Evolutionary conservation across 2,888 invertebrate genomes (phyloP).

Genomic region (Junonia oenone): DNA sequence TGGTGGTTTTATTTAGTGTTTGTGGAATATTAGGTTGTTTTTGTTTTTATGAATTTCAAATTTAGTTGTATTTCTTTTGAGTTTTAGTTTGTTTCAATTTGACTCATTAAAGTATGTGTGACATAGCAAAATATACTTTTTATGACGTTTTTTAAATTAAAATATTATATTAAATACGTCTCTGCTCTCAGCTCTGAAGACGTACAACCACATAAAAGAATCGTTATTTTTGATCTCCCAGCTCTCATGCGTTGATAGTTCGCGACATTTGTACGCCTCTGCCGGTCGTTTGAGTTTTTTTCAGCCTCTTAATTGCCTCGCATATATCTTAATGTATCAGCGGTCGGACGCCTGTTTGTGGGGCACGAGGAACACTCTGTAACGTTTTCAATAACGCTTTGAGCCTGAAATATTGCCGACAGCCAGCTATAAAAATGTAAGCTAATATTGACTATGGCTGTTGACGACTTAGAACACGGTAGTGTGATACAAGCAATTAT

Average conservation of each 20-base stretch:
- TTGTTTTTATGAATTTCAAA: too few relatives aligned
- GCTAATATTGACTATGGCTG: constrained; percentile 35
- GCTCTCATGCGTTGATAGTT: constrained; percentile 63
- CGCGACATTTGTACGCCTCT: constrained; percentile 48
- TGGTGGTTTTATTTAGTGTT: neutral
- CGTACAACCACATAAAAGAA: constrained; percentile 27
- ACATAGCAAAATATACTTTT: too few relatives aligned
- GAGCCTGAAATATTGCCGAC: constrained; percentile 47
- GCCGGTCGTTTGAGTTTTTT: constrained; percentile 48
- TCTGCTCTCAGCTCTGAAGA: constrained; percentile 49
- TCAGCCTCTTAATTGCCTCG: constrained; percentile 60
- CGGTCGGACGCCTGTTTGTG: constrained; percentile 37
- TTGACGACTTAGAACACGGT: neutral
- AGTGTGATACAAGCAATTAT: constrained; percentile 18
- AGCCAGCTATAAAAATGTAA: constrained; percentile 45
- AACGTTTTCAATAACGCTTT: constrained; percentile 45
- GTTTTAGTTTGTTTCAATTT: too few relatives aligned
- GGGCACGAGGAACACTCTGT: constrained; percentile 38
- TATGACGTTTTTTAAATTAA: too few relatives aligned
- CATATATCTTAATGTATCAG: constrained; percentile 48
- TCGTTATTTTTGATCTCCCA: constrained; percentile 50
- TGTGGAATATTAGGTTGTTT: neutral
- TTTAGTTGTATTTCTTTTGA: too few relatives aligned
- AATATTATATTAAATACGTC: neutral
- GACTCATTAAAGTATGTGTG: too few relatives aligned